These are phyloP conservation scores for Pteruthius melanotis DNA, from an alignment of 2,113 vertebrate genomes.

Conservation along the genomic window DNA sequence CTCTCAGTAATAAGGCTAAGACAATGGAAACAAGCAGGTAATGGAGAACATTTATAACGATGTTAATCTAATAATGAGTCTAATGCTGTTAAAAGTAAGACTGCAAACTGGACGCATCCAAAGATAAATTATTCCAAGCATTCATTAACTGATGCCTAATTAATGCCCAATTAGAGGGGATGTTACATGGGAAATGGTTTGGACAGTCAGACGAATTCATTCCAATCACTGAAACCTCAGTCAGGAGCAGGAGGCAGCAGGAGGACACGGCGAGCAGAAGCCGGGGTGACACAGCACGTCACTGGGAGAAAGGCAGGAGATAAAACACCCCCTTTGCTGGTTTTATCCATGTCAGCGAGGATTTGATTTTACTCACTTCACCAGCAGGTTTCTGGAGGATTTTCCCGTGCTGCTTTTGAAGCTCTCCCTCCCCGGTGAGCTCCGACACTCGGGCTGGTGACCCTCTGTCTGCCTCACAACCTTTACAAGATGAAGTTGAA, in stretches of 20 bases:
- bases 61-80: conserved; percentile 70
- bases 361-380: neutral
- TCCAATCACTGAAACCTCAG: conserved; percentile 15
- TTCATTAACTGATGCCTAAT: conserved; percentile 82
- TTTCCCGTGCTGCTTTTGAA: neutral
- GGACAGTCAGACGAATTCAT: conserved; percentile 57
- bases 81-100: conserved; percentile 65
- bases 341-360: neutral
- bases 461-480: neutral
- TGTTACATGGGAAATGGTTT: conserved; percentile 69
- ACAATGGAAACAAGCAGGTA: conserved; percentile 75
- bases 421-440: neutral
- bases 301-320: neutral
- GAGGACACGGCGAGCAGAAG: neutral
- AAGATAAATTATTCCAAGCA: conserved; percentile 81
- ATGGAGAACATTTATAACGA: conserved; percentile 74
- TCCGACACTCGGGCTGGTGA: neutral
- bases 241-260: conserved; percentile 9
- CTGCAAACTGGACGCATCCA: conserved; percentile 75
- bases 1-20: conserved; percentile 57
- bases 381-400: neutral
- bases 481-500: conserved; percentile 5
- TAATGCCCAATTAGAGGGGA: conserved; percentile 78
- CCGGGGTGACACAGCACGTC: neutral
- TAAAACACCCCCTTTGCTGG: neutral